Percentiles rank a stretch among this genome's conserved stretches.
Evolutionary conservation across 2,888 invertebrate species (phyloP).

Genomic region (Uropetala carovei): DNA sequence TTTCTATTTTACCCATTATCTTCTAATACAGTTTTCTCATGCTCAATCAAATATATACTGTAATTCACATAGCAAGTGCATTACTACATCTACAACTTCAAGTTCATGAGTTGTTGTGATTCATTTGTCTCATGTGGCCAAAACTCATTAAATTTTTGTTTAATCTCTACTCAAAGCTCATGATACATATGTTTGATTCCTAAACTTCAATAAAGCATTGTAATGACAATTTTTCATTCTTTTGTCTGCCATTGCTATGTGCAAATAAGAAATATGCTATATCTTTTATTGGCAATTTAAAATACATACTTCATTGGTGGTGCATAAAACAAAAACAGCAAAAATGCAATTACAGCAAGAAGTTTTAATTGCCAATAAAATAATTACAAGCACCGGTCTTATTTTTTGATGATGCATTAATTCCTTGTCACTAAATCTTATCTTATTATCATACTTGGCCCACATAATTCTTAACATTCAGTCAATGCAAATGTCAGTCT

Average conservation of each 20-base stretch:
- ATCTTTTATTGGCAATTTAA: background rate
- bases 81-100: background rate
- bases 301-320: background rate
- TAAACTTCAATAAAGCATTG: slow-evolving; percentile 39
- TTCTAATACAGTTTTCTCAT: background rate
- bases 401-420: slow-evolving; percentile 57
- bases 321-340: background rate
- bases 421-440: slow-evolving; percentile 3
- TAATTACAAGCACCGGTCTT: slow-evolving; percentile 37
- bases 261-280: slow-evolving; percentile 54
- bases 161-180: background rate
- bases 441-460: background rate
- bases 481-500: background rate
- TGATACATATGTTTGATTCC: background rate
- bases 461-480: background rate
- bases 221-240: slow-evolving; percentile 55
- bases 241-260: slow-evolving; percentile 49
- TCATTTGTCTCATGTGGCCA: background rate
- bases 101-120: background rate
- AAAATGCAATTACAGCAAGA: background rate
- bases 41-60: background rate
- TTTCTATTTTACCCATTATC: background rate
- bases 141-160: background rate
- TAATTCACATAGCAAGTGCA: slow-evolving; percentile 44
- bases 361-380: slow-evolving; percentile 27